Conservation (phyloP, 2,888 invertebrate genomes). For the Azorinus chamasolen region DNA sequence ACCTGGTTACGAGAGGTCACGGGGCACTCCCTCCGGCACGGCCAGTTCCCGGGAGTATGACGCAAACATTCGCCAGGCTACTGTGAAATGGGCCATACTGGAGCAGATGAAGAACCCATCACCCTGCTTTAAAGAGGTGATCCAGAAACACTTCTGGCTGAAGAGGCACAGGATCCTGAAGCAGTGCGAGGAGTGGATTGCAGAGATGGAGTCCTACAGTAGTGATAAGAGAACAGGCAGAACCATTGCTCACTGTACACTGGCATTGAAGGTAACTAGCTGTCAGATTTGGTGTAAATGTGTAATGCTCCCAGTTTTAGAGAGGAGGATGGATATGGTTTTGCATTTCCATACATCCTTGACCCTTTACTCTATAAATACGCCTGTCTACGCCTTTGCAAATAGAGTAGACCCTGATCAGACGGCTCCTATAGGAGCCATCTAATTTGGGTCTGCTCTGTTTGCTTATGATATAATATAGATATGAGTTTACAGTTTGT, state of each 20-base stretch:
- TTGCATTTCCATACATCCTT: too few species aligned
- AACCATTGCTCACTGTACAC: slow-evolving; percentile 91
- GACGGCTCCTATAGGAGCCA: too few species aligned
- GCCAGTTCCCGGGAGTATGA: slow-evolving; percentile 97
- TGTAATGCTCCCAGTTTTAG: too few species aligned
- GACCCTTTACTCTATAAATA: too few species aligned
- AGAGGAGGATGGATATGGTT: too few species aligned
- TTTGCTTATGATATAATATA: too few species aligned
- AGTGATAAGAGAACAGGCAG: slow-evolving; percentile 93
- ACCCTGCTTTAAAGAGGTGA: slow-evolving; percentile 91
- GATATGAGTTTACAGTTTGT: too few species aligned
- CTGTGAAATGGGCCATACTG: slow-evolving; percentile 98
- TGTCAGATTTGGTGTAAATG: neutral
- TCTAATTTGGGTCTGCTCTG: too few species aligned
- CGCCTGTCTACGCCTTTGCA: too few species aligned
- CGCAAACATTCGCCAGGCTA: slow-evolving; percentile 97
- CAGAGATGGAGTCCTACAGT: slow-evolving; percentile 92
- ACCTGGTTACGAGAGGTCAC: slow-evolving; percentile 87
- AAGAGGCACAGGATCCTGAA: slow-evolving; percentile 95
- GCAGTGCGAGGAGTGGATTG: slow-evolving; percentile 96
- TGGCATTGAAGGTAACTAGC: slow-evolving; percentile 89
- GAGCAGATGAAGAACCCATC: slow-evolving; percentile 96
- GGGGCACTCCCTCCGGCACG: slow-evolving; percentile 90
- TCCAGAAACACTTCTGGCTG: slow-evolving; percentile 97
- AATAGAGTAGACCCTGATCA: too few species aligned